These are phyloP conservation scores for Vultur gryphus DNA, from an alignment of 2,797 vertebrate species.

Conservation along the genomic window DNA sequence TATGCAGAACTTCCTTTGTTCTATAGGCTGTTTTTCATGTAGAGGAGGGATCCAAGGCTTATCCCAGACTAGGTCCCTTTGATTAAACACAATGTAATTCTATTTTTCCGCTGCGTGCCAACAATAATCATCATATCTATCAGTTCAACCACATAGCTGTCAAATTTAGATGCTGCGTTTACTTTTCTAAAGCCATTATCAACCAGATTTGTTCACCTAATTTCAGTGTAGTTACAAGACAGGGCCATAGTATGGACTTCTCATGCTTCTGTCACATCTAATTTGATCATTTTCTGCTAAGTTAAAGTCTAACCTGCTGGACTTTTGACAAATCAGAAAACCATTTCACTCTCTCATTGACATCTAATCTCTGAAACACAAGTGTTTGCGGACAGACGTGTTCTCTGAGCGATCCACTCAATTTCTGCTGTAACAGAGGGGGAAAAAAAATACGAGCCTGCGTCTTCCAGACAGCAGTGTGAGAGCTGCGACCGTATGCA, in stretches of 20 bases:
- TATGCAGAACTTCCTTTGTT: constrained; percentile 61
- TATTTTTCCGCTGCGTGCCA: constrained; percentile 37
- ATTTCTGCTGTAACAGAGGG: background rate
- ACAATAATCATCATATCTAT: constrained; percentile 42
- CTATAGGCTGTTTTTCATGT: constrained; percentile 29
- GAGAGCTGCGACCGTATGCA: background rate
- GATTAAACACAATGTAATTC: constrained; percentile 53
- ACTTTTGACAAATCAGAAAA: constrained; percentile 19
- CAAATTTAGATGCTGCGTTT: constrained; percentile 35
- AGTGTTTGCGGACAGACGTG: background rate
- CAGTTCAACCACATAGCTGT: constrained; percentile 9
- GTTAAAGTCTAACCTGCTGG: background rate
- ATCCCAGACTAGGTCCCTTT: background rate
- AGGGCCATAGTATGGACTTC: background rate
- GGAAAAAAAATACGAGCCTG: fast-evolving
- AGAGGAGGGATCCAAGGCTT: constrained; percentile 16
- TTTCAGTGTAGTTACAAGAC: constrained; percentile 7
- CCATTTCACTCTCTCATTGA: background rate
- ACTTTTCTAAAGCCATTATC: constrained; percentile 37
- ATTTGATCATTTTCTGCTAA: background rate
- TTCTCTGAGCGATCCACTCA: background rate
- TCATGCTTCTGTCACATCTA: background rate
- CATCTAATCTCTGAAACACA: background rate
- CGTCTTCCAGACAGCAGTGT: background rate
- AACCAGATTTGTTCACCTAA: constrained; percentile 19